Conservation (phyloP, 2,888 invertebrate species). For the Strigamia maritima region DNA sequence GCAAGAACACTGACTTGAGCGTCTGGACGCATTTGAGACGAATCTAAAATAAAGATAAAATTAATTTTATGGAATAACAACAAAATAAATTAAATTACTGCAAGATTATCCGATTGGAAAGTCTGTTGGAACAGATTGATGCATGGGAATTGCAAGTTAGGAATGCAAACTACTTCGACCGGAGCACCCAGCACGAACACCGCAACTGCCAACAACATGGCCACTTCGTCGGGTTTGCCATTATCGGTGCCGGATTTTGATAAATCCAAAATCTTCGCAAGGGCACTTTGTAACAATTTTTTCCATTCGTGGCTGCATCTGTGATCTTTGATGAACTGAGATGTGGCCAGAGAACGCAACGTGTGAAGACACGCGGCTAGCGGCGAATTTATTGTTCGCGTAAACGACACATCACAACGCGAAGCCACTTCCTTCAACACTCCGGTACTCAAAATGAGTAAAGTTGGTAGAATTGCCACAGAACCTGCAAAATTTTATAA, state of each 20-base stretch:
- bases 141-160: conserved; percentile 83
- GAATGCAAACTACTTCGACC: conserved; percentile 69
- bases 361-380: conserved; percentile 68
- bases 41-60: conserved; percentile 3
- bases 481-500: conserved; percentile 61
- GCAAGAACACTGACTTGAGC: conserved; percentile 70
- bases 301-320: conserved; percentile 69
- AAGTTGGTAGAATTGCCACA: conserved; percentile 80
- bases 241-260: conserved; percentile 64
- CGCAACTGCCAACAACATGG: conserved; percentile 82
- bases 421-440: conserved; percentile 80
- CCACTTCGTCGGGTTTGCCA: conserved; percentile 76
- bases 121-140: conserved; percentile 88
- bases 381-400: conserved; percentile 53
- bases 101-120: conserved; percentile 49
- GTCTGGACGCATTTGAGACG: conserved; percentile 58
- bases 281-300: conserved; percentile 76
- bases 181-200: conserved; percentile 83
- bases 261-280: conserved; percentile 84
- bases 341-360: conserved; percentile 62
- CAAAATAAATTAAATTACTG: conserved; percentile 42
- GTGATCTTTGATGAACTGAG: conserved; percentile 63
- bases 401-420: conserved; percentile 58
- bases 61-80: background rate
- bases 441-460: conserved; percentile 85